phyloP scores from a whole-genome alignment of 2,113 vertebrate species.

The Lophochroa leadbeateri region DNA sequence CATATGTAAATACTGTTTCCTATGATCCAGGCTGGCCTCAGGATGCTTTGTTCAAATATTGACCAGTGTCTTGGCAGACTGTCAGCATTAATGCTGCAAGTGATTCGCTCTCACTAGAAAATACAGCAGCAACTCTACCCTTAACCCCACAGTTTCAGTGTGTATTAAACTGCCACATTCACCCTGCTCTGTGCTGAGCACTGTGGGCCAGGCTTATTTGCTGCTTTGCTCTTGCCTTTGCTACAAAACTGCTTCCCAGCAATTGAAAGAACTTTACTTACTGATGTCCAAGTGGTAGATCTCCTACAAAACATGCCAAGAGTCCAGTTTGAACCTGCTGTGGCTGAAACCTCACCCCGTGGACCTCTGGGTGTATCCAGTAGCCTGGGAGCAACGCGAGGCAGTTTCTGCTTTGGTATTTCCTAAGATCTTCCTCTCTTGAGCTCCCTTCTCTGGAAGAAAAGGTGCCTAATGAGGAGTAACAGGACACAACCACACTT shows the following conservation, averaged over 20 bases:
- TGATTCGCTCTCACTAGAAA: background rate
- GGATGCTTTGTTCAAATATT: constrained; percentile 7
- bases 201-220: background rate
- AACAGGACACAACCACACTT: accelerated
- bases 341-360: background rate
- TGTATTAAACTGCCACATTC: background rate
- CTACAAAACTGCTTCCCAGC: background rate
- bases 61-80: background rate
- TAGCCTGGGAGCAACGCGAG: background rate
- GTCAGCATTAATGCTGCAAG: background rate
- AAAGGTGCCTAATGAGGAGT: background rate
- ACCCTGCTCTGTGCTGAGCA: background rate
- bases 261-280: background rate
- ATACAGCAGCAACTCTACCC: background rate
- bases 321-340: background rate
- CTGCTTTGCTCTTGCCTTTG: background rate
- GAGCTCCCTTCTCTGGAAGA: background rate
- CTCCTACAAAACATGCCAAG: accelerated
- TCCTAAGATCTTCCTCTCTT: background rate
- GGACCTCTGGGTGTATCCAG: background rate
- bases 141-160: background rate
- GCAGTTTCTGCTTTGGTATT: background rate
- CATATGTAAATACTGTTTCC: background rate
- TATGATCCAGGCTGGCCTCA: background rate
- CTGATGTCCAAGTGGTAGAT: background rate